A percentile compares a stretch with the other conserved stretches of the same genome.
Conservation (phyloP, 2,113 vertebrate species). For the Atrichornis clamosus region DNA sequence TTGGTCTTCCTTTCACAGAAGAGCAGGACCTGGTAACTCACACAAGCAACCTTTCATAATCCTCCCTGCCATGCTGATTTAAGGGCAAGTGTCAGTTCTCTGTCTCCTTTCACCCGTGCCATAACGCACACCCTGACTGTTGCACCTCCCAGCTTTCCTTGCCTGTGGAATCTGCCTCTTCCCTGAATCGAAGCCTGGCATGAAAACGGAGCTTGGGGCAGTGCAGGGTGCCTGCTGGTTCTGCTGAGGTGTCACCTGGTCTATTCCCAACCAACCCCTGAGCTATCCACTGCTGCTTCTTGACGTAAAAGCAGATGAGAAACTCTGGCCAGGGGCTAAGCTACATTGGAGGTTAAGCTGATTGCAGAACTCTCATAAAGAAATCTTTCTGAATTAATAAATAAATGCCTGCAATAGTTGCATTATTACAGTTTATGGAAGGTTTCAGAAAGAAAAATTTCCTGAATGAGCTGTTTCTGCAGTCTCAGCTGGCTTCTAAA, state of each 20-base stretch:
- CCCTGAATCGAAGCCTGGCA: fast-evolving
- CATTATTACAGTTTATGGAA: not conserved
- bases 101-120: not conserved
- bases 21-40: not conserved
- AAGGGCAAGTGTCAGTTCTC: not conserved
- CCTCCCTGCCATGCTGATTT: not conserved
- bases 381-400: constrained; percentile 15
- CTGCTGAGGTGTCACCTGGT: not conserved
- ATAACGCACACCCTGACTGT: not conserved
- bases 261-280: not conserved
- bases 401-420: not conserved
- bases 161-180: not conserved
- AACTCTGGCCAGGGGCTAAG: not conserved
- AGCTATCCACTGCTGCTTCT: not conserved
- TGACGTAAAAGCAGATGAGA: not conserved
- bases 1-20: not conserved
- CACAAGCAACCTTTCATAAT: too few relatives aligned
- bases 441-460: constrained; percentile 32
- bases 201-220: not conserved
- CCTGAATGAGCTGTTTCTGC: constrained; percentile 7
- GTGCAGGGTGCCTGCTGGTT: not conserved
- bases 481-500: not conserved
- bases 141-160: not conserved
- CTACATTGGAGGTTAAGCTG: not conserved
- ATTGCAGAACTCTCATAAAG: constrained; percentile 11